Evolutionary conservation across 2,888 invertebrate species (phyloP).

Genomic region (Palloptera scutellata): DNA sequence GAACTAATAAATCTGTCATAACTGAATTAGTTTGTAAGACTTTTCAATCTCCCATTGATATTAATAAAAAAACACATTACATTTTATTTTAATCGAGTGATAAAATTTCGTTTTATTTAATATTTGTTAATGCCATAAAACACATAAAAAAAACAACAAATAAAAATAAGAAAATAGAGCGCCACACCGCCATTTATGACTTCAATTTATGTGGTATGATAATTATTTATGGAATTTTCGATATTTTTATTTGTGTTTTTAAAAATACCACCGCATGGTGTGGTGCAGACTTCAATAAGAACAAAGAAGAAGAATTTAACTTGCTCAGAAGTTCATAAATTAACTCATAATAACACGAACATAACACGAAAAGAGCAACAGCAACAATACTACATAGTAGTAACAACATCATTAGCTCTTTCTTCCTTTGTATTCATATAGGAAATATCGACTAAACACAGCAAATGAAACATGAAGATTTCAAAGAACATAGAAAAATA

Average conservation of each 20-base stretch:
- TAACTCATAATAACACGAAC: conserved; percentile 31
- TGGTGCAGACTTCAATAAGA: neutral
- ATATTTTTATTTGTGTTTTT: conserved; percentile 3
- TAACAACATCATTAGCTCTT: neutral
- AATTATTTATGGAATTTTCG: neutral
- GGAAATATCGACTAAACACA: neutral
- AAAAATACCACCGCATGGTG: neutral
- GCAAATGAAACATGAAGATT: neutral
- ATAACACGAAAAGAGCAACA: conserved; percentile 6
- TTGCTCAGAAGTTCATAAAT: conserved; percentile 20
- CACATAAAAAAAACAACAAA: no score
- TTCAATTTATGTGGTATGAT: neutral
- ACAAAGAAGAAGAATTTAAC: neutral
- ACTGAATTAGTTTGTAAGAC: no score
- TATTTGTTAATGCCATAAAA: no score
- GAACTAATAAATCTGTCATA: no score
- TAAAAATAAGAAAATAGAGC: no score
- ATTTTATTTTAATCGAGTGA: no score
- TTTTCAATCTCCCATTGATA: no score
- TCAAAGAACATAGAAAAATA: neutral
- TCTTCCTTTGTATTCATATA: no score
- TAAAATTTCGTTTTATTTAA: no score
- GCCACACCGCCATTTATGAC: no score
- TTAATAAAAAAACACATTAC: no score
- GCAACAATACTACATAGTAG: conserved; percentile 1